phyloP scores from a whole-genome alignment of 2,797 vertebrate species.

The Neostethus bicornis region DNA sequence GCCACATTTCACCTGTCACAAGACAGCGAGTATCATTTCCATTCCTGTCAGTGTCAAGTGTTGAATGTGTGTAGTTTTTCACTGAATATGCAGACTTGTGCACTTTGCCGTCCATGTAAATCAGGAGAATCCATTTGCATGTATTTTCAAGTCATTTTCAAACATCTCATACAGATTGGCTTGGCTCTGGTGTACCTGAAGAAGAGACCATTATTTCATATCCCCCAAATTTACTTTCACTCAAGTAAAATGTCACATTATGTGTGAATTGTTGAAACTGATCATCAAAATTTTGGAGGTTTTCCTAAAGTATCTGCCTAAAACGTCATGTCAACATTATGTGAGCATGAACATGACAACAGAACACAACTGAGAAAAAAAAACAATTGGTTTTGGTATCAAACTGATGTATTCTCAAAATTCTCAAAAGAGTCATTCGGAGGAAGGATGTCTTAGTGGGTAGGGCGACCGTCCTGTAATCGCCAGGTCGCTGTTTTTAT shows the following conservation, averaged over 20 bases:
- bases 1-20: slow-evolving; percentile 19
- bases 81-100: slow-evolving; percentile 18
- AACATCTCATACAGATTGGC: slow-evolving; percentile 13
- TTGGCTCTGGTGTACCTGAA: slow-evolving; percentile 1
- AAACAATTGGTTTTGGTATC: not conserved
- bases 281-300: not conserved
- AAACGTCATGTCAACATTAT: not conserved
- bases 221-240: not conserved
- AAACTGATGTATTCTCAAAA: no score
- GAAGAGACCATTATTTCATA: not conserved
- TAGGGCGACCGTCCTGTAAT: no score
- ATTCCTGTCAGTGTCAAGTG: slow-evolving; percentile 12
- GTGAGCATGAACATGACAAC: not conserved
- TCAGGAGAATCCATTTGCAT: slow-evolving; percentile 27
- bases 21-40: slow-evolving; percentile 17
- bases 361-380: not conserved
- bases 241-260: not conserved
- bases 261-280: not conserved
- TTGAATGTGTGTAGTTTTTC: slow-evolving; percentile 29
- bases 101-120: slow-evolving; percentile 12
- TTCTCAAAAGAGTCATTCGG: no score
- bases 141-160: slow-evolving; percentile 35
- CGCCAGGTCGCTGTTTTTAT: no score
- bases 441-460: no score
- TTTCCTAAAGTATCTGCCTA: not conserved